A percentile compares a stretch with the other conserved stretches of the same genome.
phyloP scores from a whole-genome alignment of 2,113 vertebrate genomes.

The Amblyornis subalaris region DNA sequence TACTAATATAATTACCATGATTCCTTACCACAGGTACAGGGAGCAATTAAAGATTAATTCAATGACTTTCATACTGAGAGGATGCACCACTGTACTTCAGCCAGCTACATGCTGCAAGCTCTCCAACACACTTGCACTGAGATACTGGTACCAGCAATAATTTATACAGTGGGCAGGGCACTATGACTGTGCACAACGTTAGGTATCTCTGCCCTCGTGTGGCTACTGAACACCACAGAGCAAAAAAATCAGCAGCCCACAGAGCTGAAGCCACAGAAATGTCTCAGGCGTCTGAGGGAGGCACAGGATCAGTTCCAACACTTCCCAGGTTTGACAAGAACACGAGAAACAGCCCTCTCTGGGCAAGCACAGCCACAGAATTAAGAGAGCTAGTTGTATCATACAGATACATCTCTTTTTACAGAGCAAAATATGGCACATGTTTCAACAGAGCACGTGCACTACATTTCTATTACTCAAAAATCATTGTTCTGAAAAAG shows the following conservation, averaged over 20 bases:
- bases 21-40: neutral
- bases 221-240: neutral
- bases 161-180: rapidly evolving
- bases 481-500: neutral
- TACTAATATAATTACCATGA: neutral
- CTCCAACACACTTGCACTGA: neutral
- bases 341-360: rapidly evolving
- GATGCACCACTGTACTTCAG: neutral
- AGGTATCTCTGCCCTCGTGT: neutral
- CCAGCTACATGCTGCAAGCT: neutral
- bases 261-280: neutral
- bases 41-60: neutral
- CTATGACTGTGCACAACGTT: rapidly evolving
- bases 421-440: neutral
- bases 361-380: neutral
- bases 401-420: neutral
- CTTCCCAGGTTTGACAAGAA: neutral
- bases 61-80: neutral
- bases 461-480: neutral
- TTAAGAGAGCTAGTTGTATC: neutral
- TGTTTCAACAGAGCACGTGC: neutral
- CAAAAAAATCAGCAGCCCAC: neutral
- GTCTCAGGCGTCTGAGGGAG: rapidly evolving
- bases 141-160: neutral
- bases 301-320: neutral